Evolutionary conservation across 2,113 vertebrate genomes (phyloP).

Genomic region (Plestiodon gilberti): DNA sequence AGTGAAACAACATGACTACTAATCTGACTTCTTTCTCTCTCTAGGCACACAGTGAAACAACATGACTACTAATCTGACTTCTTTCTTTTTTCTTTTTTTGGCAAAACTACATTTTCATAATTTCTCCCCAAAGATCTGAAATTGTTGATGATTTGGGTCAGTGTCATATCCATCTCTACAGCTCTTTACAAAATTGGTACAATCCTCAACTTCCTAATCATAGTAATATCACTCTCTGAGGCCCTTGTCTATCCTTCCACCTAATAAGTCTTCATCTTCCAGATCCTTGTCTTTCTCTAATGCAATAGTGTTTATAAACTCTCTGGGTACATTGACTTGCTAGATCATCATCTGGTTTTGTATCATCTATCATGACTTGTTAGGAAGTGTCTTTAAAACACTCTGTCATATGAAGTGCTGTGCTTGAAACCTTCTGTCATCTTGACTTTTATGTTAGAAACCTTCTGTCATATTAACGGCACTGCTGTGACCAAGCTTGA

Average conservation of each 20-base stretch:
- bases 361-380: conserved; percentile 51
- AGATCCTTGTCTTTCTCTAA: conserved; percentile 38
- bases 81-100: too few relatives aligned
- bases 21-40: too few relatives aligned
- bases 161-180: conserved; percentile 31
- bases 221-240: conserved; percentile 39
- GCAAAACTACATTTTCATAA: neutral
- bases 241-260: conserved; percentile 41
- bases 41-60: too few relatives aligned
- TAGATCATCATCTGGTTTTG: conserved; percentile 51
- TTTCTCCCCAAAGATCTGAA: conserved; percentile 3
- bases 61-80: too few relatives aligned
- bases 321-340: conserved; percentile 25
- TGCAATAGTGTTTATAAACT: conserved; percentile 53
- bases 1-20: too few relatives aligned
- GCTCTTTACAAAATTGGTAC: conserved; percentile 31
- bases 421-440: conserved; percentile 50
- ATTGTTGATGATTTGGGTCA: conserved; percentile 39
- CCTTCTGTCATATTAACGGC: conserved; percentile 58
- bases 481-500: conserved; percentile 28
- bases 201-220: conserved; percentile 43
- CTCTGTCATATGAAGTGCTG: conserved; percentile 56
- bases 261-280: conserved; percentile 46
- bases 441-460: conserved; percentile 44
- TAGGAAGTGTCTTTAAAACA: conserved; percentile 56